Percentiles rank a stretch among this genome's conserved stretches.
These are phyloP conservation scores for Branchellion lobata DNA, from an alignment of 2,888 invertebrate genomes.

Conservation along the genomic window DNA sequence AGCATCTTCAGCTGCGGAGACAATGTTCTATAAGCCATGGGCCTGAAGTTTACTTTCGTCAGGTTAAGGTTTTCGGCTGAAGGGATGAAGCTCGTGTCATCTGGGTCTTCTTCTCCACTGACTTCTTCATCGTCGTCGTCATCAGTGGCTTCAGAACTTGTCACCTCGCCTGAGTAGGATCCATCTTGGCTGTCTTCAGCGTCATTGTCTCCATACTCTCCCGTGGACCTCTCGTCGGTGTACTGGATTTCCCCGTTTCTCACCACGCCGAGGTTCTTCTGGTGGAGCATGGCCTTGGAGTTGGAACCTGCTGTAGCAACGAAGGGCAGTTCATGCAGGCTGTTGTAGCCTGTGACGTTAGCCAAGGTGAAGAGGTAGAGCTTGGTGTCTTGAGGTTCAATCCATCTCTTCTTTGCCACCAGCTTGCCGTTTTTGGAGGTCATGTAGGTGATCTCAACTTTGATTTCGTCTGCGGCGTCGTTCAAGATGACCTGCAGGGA, in stretches of 20 bases:
- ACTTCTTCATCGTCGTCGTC: neutral
- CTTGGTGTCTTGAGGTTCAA: neutral
- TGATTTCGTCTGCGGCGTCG: neutral
- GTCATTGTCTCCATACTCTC: conserved; percentile 8
- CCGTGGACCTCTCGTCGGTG: neutral
- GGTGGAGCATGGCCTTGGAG: neutral
- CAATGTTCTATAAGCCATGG: too few relatives aligned
- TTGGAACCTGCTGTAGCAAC: neutral
- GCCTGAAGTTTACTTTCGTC: too few relatives aligned
- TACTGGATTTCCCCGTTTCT: conserved; percentile 9
- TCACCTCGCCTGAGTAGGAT: neutral
- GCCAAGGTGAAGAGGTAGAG: neutral
- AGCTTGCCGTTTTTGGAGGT: neutral
- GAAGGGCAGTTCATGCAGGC: neutral
- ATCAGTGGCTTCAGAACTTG: neutral
- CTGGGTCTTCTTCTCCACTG: neutral
- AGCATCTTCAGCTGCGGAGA: too few relatives aligned
- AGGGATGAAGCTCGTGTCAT: too few relatives aligned
- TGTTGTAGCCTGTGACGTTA: neutral
- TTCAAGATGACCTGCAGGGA: neutral
- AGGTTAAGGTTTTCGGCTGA: too few relatives aligned
- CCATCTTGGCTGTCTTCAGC: neutral
- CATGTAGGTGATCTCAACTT: neutral
- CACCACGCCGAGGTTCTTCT: neutral
- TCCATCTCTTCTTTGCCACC: conserved; percentile 3